Evolutionary conservation across 2,888 invertebrate species (phyloP).

Genomic region (Malthinus flaveolus): DNA sequence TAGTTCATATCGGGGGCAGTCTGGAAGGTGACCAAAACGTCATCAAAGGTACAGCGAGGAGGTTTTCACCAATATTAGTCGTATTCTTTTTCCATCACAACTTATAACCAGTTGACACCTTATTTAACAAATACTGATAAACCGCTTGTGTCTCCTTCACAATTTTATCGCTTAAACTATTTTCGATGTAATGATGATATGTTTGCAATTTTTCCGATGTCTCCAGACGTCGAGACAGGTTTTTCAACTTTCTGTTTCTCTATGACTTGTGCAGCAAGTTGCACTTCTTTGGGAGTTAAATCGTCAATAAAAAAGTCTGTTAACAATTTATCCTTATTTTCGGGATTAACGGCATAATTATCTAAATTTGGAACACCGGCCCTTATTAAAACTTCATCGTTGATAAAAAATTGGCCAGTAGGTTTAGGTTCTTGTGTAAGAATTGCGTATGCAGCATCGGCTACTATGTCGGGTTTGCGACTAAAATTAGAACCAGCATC

Average conservation of each 20-base stretch:
- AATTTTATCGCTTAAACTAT: slow-evolving; percentile 72
- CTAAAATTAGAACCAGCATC: slow-evolving; percentile 64
- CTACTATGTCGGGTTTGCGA: slow-evolving; percentile 82
- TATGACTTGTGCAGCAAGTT: no score
- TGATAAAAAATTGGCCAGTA: slow-evolving; percentile 90
- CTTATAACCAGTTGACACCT: no score
- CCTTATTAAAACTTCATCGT: slow-evolving; percentile 81
- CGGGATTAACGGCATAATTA: slow-evolving; percentile 82
- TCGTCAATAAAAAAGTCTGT: slow-evolving; percentile 87
- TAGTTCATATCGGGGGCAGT: no score
- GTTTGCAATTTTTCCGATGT: slow-evolving; percentile 61
- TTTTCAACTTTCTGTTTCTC: no score
- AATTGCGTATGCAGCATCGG: slow-evolving; percentile 87
- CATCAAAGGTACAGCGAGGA: no score
- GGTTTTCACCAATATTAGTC: no score
- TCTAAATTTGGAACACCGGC: slow-evolving; percentile 83
- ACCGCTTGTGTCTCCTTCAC: slow-evolving; percentile 82
- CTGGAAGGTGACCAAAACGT: no score
- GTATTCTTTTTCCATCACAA: no score
- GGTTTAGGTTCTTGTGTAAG: slow-evolving; percentile 73
- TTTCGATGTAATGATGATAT: slow-evolving; percentile 78
- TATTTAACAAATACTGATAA: no score
- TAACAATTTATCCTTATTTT: slow-evolving; percentile 68
- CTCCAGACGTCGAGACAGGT: not conserved
- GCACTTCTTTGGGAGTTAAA: slow-evolving; percentile 4